Evolutionary conservation across 2,797 vertebrate species (phyloP), one percentile per base, ranked within the genome.

Genomic region (Rhodeus uyekii): DNA sequence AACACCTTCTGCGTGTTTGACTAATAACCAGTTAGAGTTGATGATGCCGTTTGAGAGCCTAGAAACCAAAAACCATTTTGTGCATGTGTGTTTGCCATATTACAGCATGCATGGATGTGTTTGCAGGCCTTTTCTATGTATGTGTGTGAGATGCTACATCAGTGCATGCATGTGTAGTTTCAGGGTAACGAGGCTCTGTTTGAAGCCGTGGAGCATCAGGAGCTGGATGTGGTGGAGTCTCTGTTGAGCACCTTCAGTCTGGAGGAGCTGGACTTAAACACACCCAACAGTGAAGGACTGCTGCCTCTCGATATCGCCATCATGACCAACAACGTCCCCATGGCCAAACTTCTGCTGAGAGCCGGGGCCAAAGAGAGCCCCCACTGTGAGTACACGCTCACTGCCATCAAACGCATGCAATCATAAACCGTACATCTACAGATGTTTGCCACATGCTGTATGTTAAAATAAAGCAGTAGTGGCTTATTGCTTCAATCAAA

Each of bases 301-400:
- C 92, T 97, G 65, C 97, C 97, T 0, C 93, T 98, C 32, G 97
- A 98, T 85, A 95, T 98, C 0, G 96, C 96, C 76, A 95, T 98
- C 91, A 97, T 98, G 96, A 98, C 97, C 89, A 98, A 98, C 93
- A 97, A 98, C 0, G 92, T 95, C 19, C 97, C 96, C 71, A 96
- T 98, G 32, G 96, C 96, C 78, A 96, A 94, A 90, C 93, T 96
- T 61, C 90, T 98, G 71, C 93, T 98, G 82, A 92, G 93, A 69
- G 94, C 96, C 0, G 96, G 96, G 36, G 96, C 96, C 3, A 97
- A 96, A 89, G 97, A 98, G 89, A 98, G 97, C 82, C 96, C 97
- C 0, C 96, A 98, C 90, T 98, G 97, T 98, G 91, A 97, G 96
- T 95, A 61, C 67, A 61, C 39, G 3, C 82, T 1, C 84, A n/a